Evolutionary conservation across 2,888 invertebrate species (phyloP).

Genomic region (Rhimphoctona megacephalus): DNA sequence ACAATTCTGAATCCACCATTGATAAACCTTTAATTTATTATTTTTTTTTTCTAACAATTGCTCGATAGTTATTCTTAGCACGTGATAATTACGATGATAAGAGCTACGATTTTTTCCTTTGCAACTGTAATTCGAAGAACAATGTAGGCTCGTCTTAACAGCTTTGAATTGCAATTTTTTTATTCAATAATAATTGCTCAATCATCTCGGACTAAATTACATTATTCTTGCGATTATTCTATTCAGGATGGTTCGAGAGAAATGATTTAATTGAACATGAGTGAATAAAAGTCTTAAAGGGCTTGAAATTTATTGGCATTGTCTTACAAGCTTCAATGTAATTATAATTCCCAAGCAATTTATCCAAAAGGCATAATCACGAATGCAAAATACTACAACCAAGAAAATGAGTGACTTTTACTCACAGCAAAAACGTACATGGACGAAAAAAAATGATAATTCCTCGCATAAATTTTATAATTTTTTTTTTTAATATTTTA

Average conservation of each 20-base stretch:
- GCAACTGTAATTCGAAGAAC: conserved; percentile 26
- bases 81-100: conserved; percentile 4
- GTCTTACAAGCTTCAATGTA: conserved; percentile 43
- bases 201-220: conserved; percentile 35
- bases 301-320: conserved; percentile 23
- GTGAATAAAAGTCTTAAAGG: neutral
- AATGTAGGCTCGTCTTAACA: conserved; percentile 5
- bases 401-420: neutral
- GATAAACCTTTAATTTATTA: neutral
- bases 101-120: conserved; percentile 7
- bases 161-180: conserved; percentile 9
- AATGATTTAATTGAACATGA: conserved; percentile 50
- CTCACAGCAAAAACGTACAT: neutral
- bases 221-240: conserved; percentile 42
- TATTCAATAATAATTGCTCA: conserved; percentile 52
- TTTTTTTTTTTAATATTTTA: neutral
- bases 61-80: neutral
- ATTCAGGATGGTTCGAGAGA: conserved; percentile 13
- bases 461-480: too few relatives aligned
- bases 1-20: neutral
- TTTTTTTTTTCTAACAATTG: neutral
- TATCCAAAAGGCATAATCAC: conserved; percentile 10
- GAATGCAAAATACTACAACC: neutral
- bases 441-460: neutral
- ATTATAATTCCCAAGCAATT: conserved; percentile 50